phyloP scores from a whole-genome alignment of 2,888 invertebrate genomes.

The Atethmia centrago region DNA sequence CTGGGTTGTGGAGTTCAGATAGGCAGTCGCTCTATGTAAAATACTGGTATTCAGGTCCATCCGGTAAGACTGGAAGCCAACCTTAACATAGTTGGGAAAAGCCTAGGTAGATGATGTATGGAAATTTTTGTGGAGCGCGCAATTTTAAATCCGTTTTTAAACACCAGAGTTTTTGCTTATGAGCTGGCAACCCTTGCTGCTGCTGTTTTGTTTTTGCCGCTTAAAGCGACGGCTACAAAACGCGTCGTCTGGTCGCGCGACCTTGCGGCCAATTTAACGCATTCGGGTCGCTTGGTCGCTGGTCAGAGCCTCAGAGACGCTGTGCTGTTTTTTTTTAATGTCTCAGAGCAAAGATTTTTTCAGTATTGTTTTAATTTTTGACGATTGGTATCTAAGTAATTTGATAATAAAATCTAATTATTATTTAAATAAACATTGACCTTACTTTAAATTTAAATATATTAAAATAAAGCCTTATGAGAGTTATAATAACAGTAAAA shows the following conservation, averaged over 20 bases:
- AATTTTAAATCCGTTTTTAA: not conserved
- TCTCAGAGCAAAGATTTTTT: not conserved
- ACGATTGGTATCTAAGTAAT: not conserved
- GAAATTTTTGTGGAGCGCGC: not conserved
- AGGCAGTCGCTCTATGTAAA: no score
- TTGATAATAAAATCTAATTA: not conserved
- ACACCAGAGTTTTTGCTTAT: not conserved
- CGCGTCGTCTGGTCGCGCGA: constrained; percentile 22
- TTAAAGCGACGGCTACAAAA: constrained; percentile 15
- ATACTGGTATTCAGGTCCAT: no score
- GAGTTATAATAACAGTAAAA: constrained; percentile 18
- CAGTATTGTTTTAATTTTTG: not conserved
- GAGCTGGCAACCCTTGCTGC: constrained; percentile 8
- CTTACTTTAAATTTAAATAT: not conserved
- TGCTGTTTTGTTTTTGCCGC: constrained; percentile 30
- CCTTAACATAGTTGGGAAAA: no score
- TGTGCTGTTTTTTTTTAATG: not conserved
- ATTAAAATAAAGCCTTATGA: not conserved
- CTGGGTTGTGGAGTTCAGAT: no score
- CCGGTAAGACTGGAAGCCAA: no score
- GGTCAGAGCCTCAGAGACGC: not conserved
- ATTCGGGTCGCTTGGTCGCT: constrained; percentile 39
- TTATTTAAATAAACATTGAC: not conserved
- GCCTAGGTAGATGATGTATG: no score
- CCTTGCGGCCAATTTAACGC: constrained; percentile 28